Evolutionary conservation across 2,113 vertebrate species (phyloP), one percentile per base, ranked within the genome.

Genomic region (Ailuropoda melanoleuca): DNA sequence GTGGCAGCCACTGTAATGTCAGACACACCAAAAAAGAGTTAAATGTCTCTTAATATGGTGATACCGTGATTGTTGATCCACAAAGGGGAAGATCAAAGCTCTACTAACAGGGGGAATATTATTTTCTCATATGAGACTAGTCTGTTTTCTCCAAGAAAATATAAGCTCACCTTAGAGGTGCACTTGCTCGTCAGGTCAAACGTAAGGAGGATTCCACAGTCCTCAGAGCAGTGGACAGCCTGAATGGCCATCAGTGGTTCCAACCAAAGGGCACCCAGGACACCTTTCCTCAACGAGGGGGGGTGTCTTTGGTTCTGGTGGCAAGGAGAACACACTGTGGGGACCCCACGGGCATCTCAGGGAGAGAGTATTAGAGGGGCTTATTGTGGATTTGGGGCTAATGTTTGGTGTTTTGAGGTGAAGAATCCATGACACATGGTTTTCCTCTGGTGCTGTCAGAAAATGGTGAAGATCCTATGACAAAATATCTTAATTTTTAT

Each of bases 281-380:
- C 18, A 46, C 14, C 14, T n/a, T 34, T 4, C 0, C 3, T 23
- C 9, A 37, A 11, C 18, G 82, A 81, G n/a, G 11, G 13, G 34
- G 39, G 43, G n/a, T n/a, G n/a, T 21, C 26, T 19, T 31, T 21
- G 60, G 26, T 43, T 8, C 46, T 62, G 26, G 31, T 1, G 21
- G 17, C 46, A 64, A 58, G 37, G 17, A 43, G 24, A 39, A 1
- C 29, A 21, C 4, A 29, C 0, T 0, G 2, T 29, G 53, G 8
- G 26, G 18, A 53, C 9, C 0, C 19, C 11, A 0, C 0, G 15
- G 21, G 9, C 3, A 1, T 80, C 19, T 87, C 1, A 15, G 39
- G 29, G 66, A 17, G 58, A 31, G 64, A 39, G 8, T 34, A 8
- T 5, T 18, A 92, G 55, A 58, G 26, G 31, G 64, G 2, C 4